These are phyloP conservation scores for Bombus haemorrhoidalis DNA, from an alignment of 1,140 invertebrate species.

Conservation along the genomic window DNA sequence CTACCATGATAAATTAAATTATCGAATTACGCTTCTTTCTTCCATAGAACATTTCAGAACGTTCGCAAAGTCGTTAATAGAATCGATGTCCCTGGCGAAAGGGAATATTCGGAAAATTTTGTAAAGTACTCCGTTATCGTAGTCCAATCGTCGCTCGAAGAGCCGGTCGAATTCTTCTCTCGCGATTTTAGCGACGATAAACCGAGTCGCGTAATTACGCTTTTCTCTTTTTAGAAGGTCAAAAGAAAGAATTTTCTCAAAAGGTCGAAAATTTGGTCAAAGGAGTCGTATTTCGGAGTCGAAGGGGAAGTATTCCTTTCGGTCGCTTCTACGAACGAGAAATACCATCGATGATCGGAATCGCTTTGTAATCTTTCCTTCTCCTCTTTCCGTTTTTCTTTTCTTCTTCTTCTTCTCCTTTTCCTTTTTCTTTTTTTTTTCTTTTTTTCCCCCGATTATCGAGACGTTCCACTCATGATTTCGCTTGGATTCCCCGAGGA, in stretches of 20 bases:
- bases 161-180: background rate
- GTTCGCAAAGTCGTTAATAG: background rate
- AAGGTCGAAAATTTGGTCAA: background rate
- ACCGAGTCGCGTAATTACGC: background rate
- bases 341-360: slow-evolving; percentile 1
- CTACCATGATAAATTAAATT: background rate
- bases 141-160: no score
- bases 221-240: no score
- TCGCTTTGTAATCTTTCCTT: background rate
- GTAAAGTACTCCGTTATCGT: no score
- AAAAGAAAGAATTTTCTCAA: background rate
- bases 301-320: background rate
- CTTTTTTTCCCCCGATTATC: background rate
- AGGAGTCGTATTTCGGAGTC: background rate
- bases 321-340: background rate
- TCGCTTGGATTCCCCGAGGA: no score
- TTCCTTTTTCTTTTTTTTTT: no score
- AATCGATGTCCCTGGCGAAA: no score
- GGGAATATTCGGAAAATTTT: no score
- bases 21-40: background rate
- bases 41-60: background rate
- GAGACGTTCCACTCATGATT: background rate
- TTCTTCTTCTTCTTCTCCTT: background rate
- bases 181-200: background rate
- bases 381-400: background rate